Conservation (phyloP, 2,113 vertebrate species). For the Proteles cristata region DNA sequence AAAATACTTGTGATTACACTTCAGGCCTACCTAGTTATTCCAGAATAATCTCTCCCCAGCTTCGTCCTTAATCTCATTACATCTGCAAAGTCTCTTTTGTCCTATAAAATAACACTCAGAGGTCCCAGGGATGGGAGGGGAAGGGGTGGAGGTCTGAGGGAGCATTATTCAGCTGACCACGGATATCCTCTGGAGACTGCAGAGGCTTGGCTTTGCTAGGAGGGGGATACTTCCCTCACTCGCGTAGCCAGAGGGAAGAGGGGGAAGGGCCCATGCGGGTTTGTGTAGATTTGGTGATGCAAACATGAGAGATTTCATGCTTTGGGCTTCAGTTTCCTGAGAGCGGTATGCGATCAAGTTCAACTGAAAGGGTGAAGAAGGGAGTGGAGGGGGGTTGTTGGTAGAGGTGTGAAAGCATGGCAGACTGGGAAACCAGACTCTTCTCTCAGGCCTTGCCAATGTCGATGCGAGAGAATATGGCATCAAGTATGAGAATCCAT, state of each 20-base stretch:
- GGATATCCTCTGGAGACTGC: background rate
- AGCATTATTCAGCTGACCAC: background rate
- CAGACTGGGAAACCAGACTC: background rate
- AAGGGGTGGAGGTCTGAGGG: too few species aligned
- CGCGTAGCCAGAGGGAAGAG: background rate
- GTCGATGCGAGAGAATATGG: background rate
- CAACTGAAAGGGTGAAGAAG: background rate
- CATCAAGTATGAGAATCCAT: background rate
- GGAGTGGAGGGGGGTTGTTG: background rate
- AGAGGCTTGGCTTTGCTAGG: background rate
- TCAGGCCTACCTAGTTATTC: background rate
- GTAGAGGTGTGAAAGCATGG: background rate
- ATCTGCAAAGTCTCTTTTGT: background rate
- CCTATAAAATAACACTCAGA: background rate
- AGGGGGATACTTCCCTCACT: background rate
- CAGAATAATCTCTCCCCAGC: background rate
- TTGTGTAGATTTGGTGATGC: background rate
- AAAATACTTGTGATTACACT: background rate
- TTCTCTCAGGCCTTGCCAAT: background rate
- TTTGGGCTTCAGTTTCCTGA: background rate
- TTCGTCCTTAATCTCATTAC: background rate
- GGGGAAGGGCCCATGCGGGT: fast-evolving
- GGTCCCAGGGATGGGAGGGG: background rate
- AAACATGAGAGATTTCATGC: background rate
- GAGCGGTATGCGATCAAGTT: background rate